Base-by-base conservation (phyloP, 2,113 vertebrate species). In the Corapipo altera region DNA sequence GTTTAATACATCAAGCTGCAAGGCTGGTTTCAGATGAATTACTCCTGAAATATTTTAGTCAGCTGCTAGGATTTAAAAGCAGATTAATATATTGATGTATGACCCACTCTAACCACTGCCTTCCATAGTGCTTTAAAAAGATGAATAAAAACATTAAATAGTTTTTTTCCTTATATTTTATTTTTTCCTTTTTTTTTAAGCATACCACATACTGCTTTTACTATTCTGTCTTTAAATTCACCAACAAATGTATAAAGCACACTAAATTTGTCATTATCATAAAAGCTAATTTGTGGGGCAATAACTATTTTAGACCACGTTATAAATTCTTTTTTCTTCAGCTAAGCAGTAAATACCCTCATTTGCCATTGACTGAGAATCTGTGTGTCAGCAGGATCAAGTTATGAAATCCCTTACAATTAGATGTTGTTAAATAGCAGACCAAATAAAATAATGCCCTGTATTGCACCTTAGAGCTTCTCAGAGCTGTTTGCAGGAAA, bases 11-110 rank as follows among this genome's bases (percentile, higher is more conserved):
- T 96, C 95, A 96, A 57, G 33, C 33, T 81, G 52, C 17, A 78
- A 72, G 10, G 16, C 30, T 93, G 49, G 27, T 84, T 96, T 88
- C 66, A 94, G 84, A 97, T 94, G 87, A 93, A 96, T 96, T 97
- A 82, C 77, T 88, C 33, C 37, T 88, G 86, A 76, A 97, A 95
- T 96, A 89, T 92, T 96, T 96, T 85, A 94, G 95, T 96, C 94
- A 97, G 81, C 44, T 90, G 11, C 61, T 88, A 64, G 58, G 48
- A 67, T 93, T 88, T 96, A 62, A 92, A 96, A 96, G 5, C 17
- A 84, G 18, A 43, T 96, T 94, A 95, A 94, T 94, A 94, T 72
- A 89, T 43, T 96, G 86, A 91, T 97, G 19, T 91, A 96, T 94
- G 83, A 91, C 62, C 72, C 16, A 30, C 27, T 95, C 59, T 80